Base-by-base conservation (phyloP, 1,140 invertebrate species). In the Eupeodes corollae region DNA sequence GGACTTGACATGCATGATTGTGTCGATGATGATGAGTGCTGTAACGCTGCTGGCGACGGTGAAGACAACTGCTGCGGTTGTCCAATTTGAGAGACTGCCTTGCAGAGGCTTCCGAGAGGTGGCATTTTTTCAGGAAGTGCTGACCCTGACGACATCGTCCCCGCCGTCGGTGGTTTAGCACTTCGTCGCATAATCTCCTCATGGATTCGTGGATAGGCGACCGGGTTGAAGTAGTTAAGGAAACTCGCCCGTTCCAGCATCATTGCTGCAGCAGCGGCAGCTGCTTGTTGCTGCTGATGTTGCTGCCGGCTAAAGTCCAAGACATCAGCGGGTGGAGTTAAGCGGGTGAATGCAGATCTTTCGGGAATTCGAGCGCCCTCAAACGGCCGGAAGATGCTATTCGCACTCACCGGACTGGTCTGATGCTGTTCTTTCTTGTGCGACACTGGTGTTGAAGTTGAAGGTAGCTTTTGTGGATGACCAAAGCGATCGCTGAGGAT, bases 81-180 rank as follows among this genome's bases (percentile, higher is more conserved):
- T 0, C 78, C 78, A 44, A 79, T 79, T 51, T 78, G 76, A 0
- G 78, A 79, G 12, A 80, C 76, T 0, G 78, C 72, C 52, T 79
- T 76, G 51, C 77, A 72, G 18, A 79, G 56, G 3, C 75, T 76
- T 0, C 78, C 78, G 45, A 80, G 52, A 2, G 74, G 72, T 0
- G 76, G 72, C 1, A 61, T 63, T 15, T 62, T 62, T 42, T 63
- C 61, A 16, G 48, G 14, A 6, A 39, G 18, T 30, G 31, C 46
- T 13, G 52, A 46, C 3, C 39, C 35, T 6, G 18, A 38, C 52
- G 11, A 56, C 48, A 35, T 62, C 53, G 3, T 49, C 45, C 15
- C 42, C 47, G 16, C 51, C 42, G 46, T 52, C 50, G 16, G 5
- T 26, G 21, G 16, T 31, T 43, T 18, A 44, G 15, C 21, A 46